phyloP scores from a whole-genome alignment of 2,113 vertebrate genomes.

The Falco punctatus region DNA sequence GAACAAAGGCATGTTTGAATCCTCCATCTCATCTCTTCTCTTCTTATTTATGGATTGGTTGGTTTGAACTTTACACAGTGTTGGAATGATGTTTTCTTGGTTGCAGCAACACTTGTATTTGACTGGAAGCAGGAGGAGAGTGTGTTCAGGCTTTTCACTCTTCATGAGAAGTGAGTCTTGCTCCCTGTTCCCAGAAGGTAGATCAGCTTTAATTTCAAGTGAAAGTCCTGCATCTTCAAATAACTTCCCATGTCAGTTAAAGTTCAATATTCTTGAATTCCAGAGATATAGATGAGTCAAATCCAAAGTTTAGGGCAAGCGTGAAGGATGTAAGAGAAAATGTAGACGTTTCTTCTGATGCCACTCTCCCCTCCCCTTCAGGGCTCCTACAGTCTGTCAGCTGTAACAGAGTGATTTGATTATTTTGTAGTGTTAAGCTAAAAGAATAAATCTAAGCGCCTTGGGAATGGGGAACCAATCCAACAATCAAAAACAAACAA shows the following conservation, averaged over 20 bases:
- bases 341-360: background rate
- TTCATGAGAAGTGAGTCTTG: background rate
- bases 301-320: constrained; percentile 29
- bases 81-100: constrained; percentile 10
- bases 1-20: background rate
- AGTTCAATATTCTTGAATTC: constrained; percentile 46
- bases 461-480: constrained; percentile 52
- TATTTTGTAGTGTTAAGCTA: constrained; percentile 67
- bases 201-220: constrained; percentile 61
- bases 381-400: constrained; percentile 60
- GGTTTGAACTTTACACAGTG: background rate
- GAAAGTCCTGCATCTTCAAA: constrained; percentile 43
- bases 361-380: constrained; percentile 7
- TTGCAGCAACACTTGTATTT: constrained; percentile 29
- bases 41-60: background rate
- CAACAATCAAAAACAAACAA: constrained; percentile 61
- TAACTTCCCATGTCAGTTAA: constrained; percentile 43
- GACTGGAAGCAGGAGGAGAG: constrained; percentile 17
- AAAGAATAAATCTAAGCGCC: constrained; percentile 67
- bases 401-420: constrained; percentile 65
- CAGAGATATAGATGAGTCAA: background rate
- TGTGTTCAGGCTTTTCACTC: background rate
- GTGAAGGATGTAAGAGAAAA: constrained; percentile 18
- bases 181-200: constrained; percentile 45
- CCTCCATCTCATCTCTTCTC: background rate